Base-by-base conservation (phyloP, 2,797 vertebrate species). In the Muscicapa comitata region DNA sequence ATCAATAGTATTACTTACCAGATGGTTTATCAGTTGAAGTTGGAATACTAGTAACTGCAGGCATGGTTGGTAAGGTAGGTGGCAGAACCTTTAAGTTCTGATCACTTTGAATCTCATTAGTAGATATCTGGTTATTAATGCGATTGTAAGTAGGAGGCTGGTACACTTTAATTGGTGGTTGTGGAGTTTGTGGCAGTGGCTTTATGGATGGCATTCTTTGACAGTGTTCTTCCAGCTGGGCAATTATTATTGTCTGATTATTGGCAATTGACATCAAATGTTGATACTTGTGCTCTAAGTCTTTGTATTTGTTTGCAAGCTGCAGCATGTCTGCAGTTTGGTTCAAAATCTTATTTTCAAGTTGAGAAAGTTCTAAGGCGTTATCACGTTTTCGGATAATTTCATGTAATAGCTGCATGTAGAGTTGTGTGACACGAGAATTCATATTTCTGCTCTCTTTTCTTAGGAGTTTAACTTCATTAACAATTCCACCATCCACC, bases 391-490 rank as follows among this genome's bases (percentile, higher is more conserved):
- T 99, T 70, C 99, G 98, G 93, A 99, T 99, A 95, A 99, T 99
- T 97, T 99, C 99, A 14, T 99, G 99, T 76, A 99, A 98, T 86
- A 99, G 98, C 98, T 99, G 99, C 99, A 99, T 99, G 96, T 99
- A 99, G 53, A 99, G 98, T 97, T 99, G 99, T 4, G 99, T 99
- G 88, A 99, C 99, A 20, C 99, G 97, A 2, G 99, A 99, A 98
- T 99, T 99, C 99, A 99, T 99, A 96, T 99, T 99, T 93, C 99
- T 98, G 91, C 99, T 99, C 97, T 99, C 99, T 96, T 99, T 99
- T 86, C 99, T 98, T 93, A 99, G 97, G 87, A 99, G 98, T 94
- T 99, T 99, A 80, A 99, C 99, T 97, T 99, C 99, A 3, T 99
- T 99, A 78, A 99, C 99, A 5, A 99, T 99, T 53, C 99, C 99